phyloP scores from a whole-genome alignment of 2,888 invertebrate species.

The Scaptodrosophila latifasciaeformis region DNA sequence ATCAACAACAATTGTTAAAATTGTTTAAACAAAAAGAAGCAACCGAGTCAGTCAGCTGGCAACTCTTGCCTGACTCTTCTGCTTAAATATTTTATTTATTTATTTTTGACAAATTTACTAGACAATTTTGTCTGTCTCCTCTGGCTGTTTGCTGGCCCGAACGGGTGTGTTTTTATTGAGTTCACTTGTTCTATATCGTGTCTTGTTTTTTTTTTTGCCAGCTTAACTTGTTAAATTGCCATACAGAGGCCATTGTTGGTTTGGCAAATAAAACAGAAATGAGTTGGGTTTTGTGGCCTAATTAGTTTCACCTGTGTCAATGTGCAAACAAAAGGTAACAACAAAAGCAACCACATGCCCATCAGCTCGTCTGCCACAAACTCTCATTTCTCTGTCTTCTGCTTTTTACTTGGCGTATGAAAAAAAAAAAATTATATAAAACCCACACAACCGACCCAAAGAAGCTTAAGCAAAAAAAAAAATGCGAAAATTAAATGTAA shows the following conservation, averaged over 20 bases:
- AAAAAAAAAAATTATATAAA: conserved; percentile 1
- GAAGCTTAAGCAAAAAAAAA: neutral
- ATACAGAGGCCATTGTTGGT: conserved; percentile 45
- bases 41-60: conserved; percentile 28
- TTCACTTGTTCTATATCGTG: conserved; percentile 5
- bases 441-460: neutral
- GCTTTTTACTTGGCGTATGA: neutral
- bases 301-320: conserved; percentile 68
- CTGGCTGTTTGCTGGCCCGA: conserved; percentile 48
- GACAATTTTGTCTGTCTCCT: no score
- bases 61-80: conserved; percentile 39
- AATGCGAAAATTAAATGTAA: neutral
- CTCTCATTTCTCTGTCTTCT: no score
- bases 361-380: no score
- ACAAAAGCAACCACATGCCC: neutral
- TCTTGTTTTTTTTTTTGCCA: conserved; percentile 22
- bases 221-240: conserved; percentile 33
- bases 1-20: conserved; percentile 1
- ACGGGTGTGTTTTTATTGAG: conserved; percentile 24
- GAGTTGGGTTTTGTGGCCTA: conserved; percentile 68
- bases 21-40: conserved; percentile 30
- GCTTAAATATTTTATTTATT: conserved; percentile 24
- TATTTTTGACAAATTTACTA: no score
- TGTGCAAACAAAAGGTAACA: conserved; percentile 61
- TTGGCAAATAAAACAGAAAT: conserved; percentile 67